phyloP scores from a whole-genome alignment of 1,140 invertebrate species.

The Lordiphosa mommai region DNA sequence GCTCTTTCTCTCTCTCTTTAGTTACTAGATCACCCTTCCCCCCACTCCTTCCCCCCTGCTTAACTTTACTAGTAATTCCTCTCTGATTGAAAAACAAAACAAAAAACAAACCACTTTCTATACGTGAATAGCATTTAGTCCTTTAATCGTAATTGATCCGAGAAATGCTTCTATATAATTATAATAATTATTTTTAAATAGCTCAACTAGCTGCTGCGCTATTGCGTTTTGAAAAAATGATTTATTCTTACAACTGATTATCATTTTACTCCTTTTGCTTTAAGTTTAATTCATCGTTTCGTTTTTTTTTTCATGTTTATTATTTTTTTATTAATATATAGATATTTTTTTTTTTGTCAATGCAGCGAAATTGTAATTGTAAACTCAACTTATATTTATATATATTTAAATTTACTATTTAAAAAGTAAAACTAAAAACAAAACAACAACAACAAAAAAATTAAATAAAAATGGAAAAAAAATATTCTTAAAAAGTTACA shows the following conservation, averaged over 20 bases:
- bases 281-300: background rate
- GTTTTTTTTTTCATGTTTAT: background rate
- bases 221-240: background rate
- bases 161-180: conserved; percentile 10
- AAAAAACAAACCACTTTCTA: conserved; percentile 8
- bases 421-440: conserved; percentile 35
- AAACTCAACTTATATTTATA: conserved; percentile 29
- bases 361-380: conserved; percentile 22
- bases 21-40: no score
- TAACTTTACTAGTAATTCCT: conserved; percentile 4
- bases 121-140: conserved; percentile 28
- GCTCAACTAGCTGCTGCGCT: conserved; percentile 8
- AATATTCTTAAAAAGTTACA: no score
- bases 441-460: conserved; percentile 2
- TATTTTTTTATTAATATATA: conserved; percentile 5
- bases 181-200: conserved; percentile 10
- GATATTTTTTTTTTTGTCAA: conserved; percentile 5
- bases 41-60: background rate
- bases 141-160: conserved; percentile 32
- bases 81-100: background rate
- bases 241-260: background rate
- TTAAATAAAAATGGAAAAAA: conserved; percentile 1
- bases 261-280: no score
- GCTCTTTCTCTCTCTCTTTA: no score
- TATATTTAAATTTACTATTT: conserved; percentile 41